Base-by-base conservation (phyloP, 1,140 invertebrate species). In the Brachionus koreanus region DNA sequence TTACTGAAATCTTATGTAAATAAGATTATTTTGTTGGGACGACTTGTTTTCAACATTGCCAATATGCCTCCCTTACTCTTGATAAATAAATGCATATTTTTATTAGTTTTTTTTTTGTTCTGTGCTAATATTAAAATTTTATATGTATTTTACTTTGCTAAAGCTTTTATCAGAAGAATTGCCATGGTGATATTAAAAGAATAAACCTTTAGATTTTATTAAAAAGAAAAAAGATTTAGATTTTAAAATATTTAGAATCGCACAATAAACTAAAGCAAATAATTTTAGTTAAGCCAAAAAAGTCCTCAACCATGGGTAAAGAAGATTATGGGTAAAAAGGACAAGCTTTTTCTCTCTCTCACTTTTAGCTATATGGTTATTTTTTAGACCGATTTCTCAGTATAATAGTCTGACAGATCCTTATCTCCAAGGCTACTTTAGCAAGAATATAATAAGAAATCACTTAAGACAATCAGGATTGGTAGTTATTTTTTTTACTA, bases 351-450 rank as follows among this genome's bases (percentile, higher is more conserved):
- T 37, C 9, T 25, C 13, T 37, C 9, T 25, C 13, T 57, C 6
- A 61, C 7, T 9, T 16, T 79, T 10, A 23, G 10, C 12, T 79
- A 25, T 10, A 35, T 79, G 19, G n/a, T 65, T 35, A 43, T 57
- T 0, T 33, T n/a, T 52, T 61, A 82, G 79, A 46, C 37, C 57
- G 12, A 65, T 82, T 33, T 35, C 79, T 65, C 84, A 84, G 29
- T 89, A 89, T 83, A 88, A 88, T 84, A 88, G 87, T 72, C 84
- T 89, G 65, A 85, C 84, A 16, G 88, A 89, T 83, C 84, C 83
- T 39, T 85, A 89, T 84, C 84, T 89, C 37, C 52, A 86, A 10
- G 86, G 86, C 1, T 89, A 86, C 76, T 89, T 87, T 83, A 84
- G 85, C 46, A 88, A 87, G 39, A 84, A 84, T 23, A 83, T 85